Evolutionary conservation across 2,888 invertebrate species (phyloP).

Genomic region (Malachius bipustulatus): DNA sequence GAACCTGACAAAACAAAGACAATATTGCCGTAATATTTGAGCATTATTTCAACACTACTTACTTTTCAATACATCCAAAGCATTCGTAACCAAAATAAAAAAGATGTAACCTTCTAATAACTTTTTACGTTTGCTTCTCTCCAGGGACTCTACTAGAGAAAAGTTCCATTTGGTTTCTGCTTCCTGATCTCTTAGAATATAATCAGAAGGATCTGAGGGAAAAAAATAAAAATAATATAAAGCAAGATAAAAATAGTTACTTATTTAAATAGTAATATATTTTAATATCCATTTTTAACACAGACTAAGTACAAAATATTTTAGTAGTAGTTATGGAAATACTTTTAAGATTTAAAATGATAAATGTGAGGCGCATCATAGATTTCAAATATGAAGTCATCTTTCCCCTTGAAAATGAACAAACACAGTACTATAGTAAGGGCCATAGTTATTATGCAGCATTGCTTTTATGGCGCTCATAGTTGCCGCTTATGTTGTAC

Average conservation of each 20-base stretch:
- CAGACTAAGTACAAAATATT: too few species aligned
- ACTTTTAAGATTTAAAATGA: too few species aligned
- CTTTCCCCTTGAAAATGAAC: too few species aligned
- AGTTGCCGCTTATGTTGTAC: too few species aligned
- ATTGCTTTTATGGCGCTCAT: too few species aligned
- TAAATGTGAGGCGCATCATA: too few species aligned
- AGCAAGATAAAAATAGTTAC: constrained; percentile 5
- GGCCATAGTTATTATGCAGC: too few species aligned
- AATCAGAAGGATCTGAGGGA: constrained; percentile 46
- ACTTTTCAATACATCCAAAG: constrained; percentile 32
- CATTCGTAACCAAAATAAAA: constrained; percentile 25
- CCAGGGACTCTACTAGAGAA: constrained; percentile 30
- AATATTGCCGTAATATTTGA: too few species aligned
- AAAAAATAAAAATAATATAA: constrained; percentile 4
- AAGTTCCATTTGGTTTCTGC: constrained; percentile 44
- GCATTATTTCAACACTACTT: too few species aligned
- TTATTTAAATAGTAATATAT: constrained; percentile 4
- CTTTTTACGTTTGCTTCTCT: constrained; percentile 23
- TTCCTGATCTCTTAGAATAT: constrained; percentile 39
- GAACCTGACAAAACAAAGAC: constrained; percentile 25
- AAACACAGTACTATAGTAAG: too few species aligned
- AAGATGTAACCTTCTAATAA: constrained; percentile 27
- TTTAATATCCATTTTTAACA: constrained; percentile 7
- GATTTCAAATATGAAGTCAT: too few species aligned
- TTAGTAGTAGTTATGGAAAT: too few species aligned